A percentile compares a stretch with the other conserved stretches of the same genome.
Evolutionary conservation across 2,888 invertebrate species (phyloP).

Genomic region (Metellina segmentata): DNA sequence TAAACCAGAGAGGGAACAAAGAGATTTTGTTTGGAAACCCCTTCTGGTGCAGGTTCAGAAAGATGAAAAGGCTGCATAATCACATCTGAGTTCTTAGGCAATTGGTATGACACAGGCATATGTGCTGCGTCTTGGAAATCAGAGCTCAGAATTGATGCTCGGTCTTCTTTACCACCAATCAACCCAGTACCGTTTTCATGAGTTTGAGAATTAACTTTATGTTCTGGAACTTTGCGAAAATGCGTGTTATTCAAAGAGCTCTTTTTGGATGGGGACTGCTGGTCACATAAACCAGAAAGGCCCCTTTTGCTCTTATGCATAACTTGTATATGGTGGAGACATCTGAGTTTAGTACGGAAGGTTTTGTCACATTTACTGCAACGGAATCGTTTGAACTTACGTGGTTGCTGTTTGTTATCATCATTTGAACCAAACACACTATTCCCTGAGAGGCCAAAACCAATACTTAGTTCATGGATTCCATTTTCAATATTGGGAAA

Average conservation of each 20-base stretch:
- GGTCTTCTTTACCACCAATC: constrained; percentile 41
- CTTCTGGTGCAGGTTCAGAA: constrained; percentile 83
- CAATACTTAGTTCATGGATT: constrained; percentile 37
- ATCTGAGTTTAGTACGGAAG: constrained; percentile 80
- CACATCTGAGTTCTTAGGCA: constrained; percentile 82
- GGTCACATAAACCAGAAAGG: constrained; percentile 51
- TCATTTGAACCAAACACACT: constrained; percentile 21
- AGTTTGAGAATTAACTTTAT: constrained; percentile 11
- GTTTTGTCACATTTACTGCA: constrained; percentile 80
- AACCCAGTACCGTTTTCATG: constrained; percentile 61
- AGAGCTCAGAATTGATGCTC: constrained; percentile 32
- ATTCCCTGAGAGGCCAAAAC: constrained; percentile 55
- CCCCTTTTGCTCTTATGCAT: constrained; percentile 78
- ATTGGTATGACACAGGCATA: constrained; percentile 80
- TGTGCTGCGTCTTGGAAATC: constrained; percentile 77
- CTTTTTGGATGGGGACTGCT: constrained; percentile 56
- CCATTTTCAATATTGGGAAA: constrained; percentile 57
- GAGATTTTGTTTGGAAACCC: constrained; percentile 81
- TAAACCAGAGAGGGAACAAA: constrained; percentile 96
- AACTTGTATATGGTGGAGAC: constrained; percentile 80
- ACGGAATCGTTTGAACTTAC: constrained; percentile 78
- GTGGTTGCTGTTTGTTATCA: constrained; percentile 51
- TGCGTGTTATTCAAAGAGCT: constrained; percentile 15
- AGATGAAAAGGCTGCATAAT: constrained; percentile 96
- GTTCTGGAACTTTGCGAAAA: constrained; percentile 39